Conservation (phyloP, 1,140 invertebrate genomes). For the Lordiphosa collinella region DNA sequence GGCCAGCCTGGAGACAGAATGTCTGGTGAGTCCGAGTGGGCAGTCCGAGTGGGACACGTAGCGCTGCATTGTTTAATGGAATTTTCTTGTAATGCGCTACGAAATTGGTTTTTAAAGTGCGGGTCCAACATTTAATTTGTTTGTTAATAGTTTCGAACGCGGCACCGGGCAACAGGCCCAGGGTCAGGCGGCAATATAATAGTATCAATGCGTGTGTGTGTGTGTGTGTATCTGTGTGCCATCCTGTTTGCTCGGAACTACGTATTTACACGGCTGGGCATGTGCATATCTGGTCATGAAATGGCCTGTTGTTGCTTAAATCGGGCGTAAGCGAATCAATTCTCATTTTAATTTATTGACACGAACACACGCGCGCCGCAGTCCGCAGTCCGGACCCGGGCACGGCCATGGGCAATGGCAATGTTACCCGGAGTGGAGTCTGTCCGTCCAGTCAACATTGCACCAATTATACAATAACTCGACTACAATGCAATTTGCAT, state of each 20-base stretch:
- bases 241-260: constrained; percentile 34
- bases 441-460: constrained; percentile 36
- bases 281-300: constrained; percentile 64
- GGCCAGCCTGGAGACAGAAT: constrained; percentile 55
- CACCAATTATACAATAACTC: constrained; percentile 76
- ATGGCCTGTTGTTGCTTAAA: constrained; percentile 72
- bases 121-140: constrained; percentile 77
- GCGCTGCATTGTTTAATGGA: constrained; percentile 71
- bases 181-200: constrained; percentile 15
- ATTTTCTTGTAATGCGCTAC: constrained; percentile 76
- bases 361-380: constrained; percentile 46
- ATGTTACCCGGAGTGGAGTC: constrained; percentile 2
- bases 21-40: constrained; percentile 42
- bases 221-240: constrained; percentile 26
- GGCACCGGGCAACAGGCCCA: constrained; percentile 5
- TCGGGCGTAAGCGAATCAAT: constrained; percentile 77
- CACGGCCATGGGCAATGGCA: neutral
- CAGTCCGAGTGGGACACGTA: constrained; percentile 3
- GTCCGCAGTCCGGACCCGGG: neutral
- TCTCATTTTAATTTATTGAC: constrained; percentile 78
- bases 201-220: constrained; percentile 4
- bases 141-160: constrained; percentile 75
- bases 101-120: constrained; percentile 78
- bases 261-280: constrained; percentile 31
- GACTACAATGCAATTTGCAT: constrained; percentile 77